Evolutionary conservation across 2,113 vertebrate genomes (phyloP).

Genomic region (Mormyrus iriodes): DNA sequence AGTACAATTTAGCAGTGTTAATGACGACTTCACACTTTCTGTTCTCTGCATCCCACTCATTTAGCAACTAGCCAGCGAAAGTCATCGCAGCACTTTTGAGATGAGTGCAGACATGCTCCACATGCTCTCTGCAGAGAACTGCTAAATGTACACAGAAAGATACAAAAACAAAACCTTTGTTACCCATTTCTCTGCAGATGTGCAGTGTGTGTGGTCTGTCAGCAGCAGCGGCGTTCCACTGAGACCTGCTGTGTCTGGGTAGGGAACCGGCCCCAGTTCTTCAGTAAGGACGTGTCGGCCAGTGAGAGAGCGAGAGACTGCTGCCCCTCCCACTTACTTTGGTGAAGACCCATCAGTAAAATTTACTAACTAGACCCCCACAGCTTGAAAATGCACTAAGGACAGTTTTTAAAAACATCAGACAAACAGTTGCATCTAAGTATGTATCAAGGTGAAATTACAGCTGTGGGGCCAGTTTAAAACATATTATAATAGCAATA

Average conservation of each 20-base stretch:
- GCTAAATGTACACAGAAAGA: background rate
- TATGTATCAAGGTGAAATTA: background rate
- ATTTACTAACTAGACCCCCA: background rate
- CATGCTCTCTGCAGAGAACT: background rate
- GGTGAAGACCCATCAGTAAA: background rate
- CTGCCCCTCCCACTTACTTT: background rate
- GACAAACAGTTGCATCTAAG: background rate
- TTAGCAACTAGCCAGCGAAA: background rate
- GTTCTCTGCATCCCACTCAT: background rate
- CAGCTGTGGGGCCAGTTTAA: background rate
- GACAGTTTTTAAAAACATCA: background rate
- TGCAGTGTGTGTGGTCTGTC: background rate
- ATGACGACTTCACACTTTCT: background rate
- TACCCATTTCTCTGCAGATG: background rate
- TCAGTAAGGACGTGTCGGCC: background rate
- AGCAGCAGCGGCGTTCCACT: background rate
- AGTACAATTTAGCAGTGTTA: background rate
- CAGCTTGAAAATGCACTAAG: background rate
- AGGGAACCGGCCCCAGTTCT: background rate
- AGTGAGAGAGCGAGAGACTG: background rate
- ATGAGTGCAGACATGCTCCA: background rate
- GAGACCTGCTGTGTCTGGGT: background rate
- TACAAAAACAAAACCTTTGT: background rate
- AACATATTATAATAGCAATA: background rate
- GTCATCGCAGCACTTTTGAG: background rate